A percentile compares a stretch with the other conserved stretches of the same genome.
Conservation (phyloP, 2,113 vertebrate species). For the Struthio camelus region DNA sequence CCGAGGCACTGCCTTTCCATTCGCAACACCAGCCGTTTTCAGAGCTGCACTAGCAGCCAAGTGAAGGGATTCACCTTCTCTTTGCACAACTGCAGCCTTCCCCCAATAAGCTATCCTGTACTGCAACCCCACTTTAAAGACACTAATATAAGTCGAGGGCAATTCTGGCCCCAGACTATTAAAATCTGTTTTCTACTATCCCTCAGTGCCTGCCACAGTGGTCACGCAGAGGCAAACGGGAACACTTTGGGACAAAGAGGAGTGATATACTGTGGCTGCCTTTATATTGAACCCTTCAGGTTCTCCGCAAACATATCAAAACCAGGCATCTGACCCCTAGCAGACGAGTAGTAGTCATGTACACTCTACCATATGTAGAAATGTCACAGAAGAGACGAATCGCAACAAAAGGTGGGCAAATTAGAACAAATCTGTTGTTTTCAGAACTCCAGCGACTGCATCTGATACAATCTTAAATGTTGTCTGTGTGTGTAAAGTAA, state of each 20-base stretch:
- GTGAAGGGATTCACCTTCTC: not conserved
- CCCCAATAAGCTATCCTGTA: not conserved
- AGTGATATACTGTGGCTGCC: not conserved
- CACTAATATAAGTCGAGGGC: not conserved
- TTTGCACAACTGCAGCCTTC: not conserved
- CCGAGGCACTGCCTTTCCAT: not conserved
- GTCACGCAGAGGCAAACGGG: not conserved
- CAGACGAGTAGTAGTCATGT: not conserved
- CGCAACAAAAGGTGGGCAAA: not conserved
- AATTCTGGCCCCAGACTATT: not conserved
- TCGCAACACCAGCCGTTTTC: not conserved
- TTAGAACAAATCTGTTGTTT: not conserved
- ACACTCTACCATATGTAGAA: not conserved
- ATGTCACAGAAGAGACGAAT: not conserved
- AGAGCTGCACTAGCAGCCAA: not conserved
- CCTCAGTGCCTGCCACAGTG: not conserved
- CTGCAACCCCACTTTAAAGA: not conserved
- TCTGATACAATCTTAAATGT: not conserved
- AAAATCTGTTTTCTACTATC: not conserved
- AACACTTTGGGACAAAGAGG: not conserved
- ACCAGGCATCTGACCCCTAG: not conserved
- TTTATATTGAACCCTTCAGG: not conserved
- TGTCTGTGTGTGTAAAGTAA: not conserved
- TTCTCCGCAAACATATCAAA: not conserved
- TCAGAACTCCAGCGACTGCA: not conserved